Evolutionary conservation across 2,113 vertebrate genomes (phyloP).

Genomic region (Melozone crissalis): DNA sequence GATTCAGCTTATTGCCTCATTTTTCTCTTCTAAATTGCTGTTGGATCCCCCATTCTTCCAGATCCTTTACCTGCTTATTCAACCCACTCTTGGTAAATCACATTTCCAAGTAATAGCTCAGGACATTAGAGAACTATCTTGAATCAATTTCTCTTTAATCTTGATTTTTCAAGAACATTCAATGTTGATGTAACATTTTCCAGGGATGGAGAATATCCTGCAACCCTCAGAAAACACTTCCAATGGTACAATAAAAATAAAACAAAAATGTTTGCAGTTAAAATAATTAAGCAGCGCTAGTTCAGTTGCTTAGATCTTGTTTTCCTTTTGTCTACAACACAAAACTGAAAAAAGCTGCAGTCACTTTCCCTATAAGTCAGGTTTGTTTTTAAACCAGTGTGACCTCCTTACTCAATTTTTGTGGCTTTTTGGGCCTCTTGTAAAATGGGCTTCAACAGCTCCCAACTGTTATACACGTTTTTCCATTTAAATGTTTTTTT

Average conservation of each 20-base stretch:
- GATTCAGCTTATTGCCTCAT: background rate
- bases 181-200: background rate
- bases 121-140: background rate
- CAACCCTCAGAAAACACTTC: background rate
- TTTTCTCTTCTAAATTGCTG: background rate
- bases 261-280: background rate
- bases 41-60: background rate
- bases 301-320: background rate
- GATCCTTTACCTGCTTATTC: background rate
- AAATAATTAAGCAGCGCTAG: background rate
- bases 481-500: slow-evolving; percentile 8
- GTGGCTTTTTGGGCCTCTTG: slow-evolving; percentile 6
- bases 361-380: background rate
- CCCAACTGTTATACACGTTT: background rate
- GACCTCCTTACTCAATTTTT: slow-evolving; percentile 20
- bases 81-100: background rate
- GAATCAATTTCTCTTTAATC: background rate
- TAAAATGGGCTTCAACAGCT: slow-evolving; percentile 23
- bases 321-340: background rate
- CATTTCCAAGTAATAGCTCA: background rate
- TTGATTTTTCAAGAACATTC: background rate
- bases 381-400: background rate
- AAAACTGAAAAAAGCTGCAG: background rate
- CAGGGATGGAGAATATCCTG: background rate
- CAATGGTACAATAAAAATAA: background rate